These are phyloP conservation scores for Harpegnathos saltator DNA, from an alignment of 1,140 invertebrate species.

Conservation along the genomic window DNA sequence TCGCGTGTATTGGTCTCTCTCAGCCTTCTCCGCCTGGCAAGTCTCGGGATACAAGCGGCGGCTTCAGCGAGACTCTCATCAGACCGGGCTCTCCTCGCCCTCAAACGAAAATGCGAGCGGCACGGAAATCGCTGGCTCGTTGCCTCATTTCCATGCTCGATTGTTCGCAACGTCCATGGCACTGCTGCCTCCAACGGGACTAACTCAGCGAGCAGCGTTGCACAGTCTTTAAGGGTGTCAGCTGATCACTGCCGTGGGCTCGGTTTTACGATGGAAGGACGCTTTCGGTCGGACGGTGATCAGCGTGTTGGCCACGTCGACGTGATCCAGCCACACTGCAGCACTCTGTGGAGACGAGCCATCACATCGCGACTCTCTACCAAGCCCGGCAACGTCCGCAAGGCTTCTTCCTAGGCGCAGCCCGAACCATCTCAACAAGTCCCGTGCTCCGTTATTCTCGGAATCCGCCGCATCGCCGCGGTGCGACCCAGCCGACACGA, in stretches of 20 bases:
- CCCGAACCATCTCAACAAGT: slow-evolving; percentile 41
- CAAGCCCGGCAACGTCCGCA: not conserved
- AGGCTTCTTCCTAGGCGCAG: not conserved
- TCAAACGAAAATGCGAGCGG: not conserved
- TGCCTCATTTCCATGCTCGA: slow-evolving; percentile 24
- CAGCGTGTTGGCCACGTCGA: not conserved
- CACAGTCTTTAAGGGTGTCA: not conserved
- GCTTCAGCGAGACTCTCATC: not conserved
- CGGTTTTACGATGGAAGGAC: not conserved
- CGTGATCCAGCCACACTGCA: not conserved
- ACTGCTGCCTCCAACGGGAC: not conserved
- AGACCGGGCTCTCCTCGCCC: not conserved
- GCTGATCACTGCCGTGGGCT: slow-evolving; percentile 11
- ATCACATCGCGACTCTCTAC: slow-evolving; percentile 49
- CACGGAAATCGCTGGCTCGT: not conserved
- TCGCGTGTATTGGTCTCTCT: not conserved
- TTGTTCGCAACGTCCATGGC: not conserved
- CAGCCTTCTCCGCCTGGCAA: not conserved
- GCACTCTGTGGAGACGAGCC: slow-evolving; percentile 29
- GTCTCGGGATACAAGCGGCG: not conserved
- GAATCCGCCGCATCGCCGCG: slow-evolving; percentile 72
- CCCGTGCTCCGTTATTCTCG: slow-evolving; percentile 66
- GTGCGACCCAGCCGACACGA: slow-evolving; percentile 64
- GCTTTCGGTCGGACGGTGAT: not conserved
- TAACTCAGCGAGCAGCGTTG: not conserved